Percentiles rank a stretch among this genome's conserved stretches.
Conservation (phyloP, 1,140 invertebrate genomes). For the Pissodes strobi region DNA sequence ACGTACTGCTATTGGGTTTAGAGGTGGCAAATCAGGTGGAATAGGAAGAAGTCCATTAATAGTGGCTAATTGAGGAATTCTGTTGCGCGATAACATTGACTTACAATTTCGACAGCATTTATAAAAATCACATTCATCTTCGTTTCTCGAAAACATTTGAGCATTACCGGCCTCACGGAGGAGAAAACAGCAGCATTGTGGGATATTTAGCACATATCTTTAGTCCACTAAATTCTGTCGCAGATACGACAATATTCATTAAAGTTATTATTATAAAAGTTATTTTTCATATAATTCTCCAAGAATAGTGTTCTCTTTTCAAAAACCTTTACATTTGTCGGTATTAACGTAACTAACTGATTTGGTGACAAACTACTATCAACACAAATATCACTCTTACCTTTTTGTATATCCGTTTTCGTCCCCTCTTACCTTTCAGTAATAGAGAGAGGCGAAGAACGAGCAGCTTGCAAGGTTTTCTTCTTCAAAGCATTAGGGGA, state of each 20-base stretch:
- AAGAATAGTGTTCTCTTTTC: not conserved
- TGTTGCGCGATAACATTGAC: not conserved
- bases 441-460: no score
- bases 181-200: no score
- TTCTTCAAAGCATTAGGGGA: no score
- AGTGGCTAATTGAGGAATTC: not conserved
- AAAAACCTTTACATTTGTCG: no score
- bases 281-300: not conserved
- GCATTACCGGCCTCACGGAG: not conserved
- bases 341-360: no score
- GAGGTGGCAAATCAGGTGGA: not conserved
- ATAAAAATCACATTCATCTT: not conserved
- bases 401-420: no score
- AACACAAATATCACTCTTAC: no score
- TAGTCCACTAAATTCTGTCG: not conserved
- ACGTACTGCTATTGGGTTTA: not conserved
- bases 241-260: not conserved
- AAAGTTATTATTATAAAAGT: not conserved
- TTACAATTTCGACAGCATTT: not conserved
- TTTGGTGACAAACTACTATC: no score
- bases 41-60: not conserved
- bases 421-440: no score
- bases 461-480: no score
- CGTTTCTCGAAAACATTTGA: not conserved
- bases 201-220: no score